These are phyloP conservation scores for Pipistrellus nathusii DNA, from an alignment of 2,797 vertebrate genomes.

Conservation along the genomic window DNA sequence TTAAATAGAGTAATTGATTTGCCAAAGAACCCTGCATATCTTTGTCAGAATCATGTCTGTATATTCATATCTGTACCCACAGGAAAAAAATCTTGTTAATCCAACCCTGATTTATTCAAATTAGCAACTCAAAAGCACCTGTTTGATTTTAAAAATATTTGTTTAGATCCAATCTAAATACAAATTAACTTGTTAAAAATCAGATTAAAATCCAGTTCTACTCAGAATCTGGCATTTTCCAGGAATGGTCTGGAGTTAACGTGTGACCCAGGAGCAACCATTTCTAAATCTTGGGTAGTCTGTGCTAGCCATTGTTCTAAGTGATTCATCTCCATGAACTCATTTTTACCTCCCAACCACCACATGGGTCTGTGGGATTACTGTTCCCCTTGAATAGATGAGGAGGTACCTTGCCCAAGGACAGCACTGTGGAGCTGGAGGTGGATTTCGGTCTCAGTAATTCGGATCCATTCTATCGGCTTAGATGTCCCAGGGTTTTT, in stretches of 20 bases:
- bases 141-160: slow-evolving; percentile 30
- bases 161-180: slow-evolving; percentile 34
- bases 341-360: not conserved
- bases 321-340: not conserved
- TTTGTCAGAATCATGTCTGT: not conserved
- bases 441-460: not conserved
- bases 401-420: not conserved
- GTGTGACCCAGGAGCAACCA: not conserved
- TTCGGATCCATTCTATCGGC: not conserved
- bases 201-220: not conserved
- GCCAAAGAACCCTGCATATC: not conserved
- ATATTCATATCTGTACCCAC: not conserved
- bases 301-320: not conserved
- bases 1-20: not conserved
- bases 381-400: not conserved
- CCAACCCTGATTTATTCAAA: slow-evolving; percentile 2
- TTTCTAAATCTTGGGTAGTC: not conserved
- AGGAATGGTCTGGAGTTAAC: not conserved
- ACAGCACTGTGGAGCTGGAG: not conserved
- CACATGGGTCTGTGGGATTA: no score
- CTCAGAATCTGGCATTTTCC: not conserved
- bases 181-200: slow-evolving; percentile 45
- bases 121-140: slow-evolving; percentile 23
- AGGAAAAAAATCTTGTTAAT: not conserved
- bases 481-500: not conserved